These are phyloP conservation scores for Agrochola litura DNA, from an alignment of 2,888 invertebrate species.

Conservation along the genomic window DNA sequence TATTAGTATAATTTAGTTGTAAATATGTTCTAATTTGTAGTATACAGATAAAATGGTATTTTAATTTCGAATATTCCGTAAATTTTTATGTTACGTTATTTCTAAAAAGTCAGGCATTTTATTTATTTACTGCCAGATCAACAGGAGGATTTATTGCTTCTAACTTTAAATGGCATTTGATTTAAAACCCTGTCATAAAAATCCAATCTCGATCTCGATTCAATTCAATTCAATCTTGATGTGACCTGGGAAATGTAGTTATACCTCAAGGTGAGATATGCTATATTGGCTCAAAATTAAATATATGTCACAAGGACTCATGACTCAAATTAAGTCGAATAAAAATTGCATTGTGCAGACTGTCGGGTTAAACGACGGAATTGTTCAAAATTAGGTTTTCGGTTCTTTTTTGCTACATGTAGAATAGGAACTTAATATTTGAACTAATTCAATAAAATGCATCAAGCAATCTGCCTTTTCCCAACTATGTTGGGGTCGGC, in stretches of 20 bases:
- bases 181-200: constrained; percentile 9
- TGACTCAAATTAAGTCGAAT: not conserved
- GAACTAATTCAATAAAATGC: not conserved
- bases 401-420: not conserved
- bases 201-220: constrained; percentile 15
- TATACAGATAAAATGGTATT: not conserved
- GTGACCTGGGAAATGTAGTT: not conserved
- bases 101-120: not conserved
- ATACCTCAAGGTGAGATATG: constrained; percentile 6
- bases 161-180: not conserved
- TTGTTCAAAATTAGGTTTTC: not conserved
- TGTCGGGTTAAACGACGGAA: not conserved
- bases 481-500: too few species aligned
- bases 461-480: not conserved
- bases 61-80: not conserved
- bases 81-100: not conserved
- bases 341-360: not conserved
- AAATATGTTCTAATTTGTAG: too few species aligned
- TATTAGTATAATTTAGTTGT: too few species aligned
- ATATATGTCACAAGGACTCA: not conserved
- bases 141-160: not conserved
- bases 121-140: constrained; percentile 8
- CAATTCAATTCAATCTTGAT: not conserved
- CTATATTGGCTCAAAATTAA: not conserved
- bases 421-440: not conserved